Conservation (phyloP, 2,113 vertebrate genomes). For the Scopus umbretta region DNA sequence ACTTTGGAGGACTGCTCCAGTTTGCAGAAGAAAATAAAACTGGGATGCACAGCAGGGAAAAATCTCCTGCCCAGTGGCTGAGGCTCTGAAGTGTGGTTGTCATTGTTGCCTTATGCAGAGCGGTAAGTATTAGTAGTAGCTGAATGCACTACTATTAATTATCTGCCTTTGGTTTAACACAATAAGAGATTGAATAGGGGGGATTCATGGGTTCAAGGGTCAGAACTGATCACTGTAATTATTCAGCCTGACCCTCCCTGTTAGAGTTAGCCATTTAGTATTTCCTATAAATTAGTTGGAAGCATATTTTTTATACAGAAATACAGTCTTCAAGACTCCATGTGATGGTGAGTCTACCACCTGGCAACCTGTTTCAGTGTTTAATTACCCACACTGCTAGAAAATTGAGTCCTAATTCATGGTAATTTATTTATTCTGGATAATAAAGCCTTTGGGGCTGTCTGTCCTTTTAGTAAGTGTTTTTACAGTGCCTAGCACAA, state of each 20-base stretch:
- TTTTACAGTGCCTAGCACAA: constrained; percentile 15
- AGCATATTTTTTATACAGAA: neutral
- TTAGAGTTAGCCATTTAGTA: neutral
- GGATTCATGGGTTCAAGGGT: neutral
- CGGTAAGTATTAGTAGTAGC: neutral
- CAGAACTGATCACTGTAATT: neutral
- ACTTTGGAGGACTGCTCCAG: neutral
- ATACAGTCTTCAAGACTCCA: neutral
- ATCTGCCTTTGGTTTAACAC: neutral
- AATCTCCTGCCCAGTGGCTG: neutral
- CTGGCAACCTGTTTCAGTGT: neutral
- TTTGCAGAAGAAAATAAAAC: neutral
- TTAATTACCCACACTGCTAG: constrained; percentile 16
- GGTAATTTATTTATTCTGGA: constrained; percentile 45
- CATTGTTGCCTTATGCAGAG: neutral
- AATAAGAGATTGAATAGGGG: neutral
- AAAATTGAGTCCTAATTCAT: constrained; percentile 21
- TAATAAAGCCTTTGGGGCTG: constrained; percentile 33
- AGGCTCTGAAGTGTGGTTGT: neutral
- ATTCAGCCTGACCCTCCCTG: neutral
- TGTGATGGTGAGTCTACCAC: neutral
- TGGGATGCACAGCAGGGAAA: neutral
- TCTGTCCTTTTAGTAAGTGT: constrained; percentile 29
- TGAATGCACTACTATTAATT: neutral
- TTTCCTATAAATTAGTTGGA: neutral